phyloP scores from a whole-genome alignment of 2,797 vertebrate genomes.

The Dryobates pubescens region DNA sequence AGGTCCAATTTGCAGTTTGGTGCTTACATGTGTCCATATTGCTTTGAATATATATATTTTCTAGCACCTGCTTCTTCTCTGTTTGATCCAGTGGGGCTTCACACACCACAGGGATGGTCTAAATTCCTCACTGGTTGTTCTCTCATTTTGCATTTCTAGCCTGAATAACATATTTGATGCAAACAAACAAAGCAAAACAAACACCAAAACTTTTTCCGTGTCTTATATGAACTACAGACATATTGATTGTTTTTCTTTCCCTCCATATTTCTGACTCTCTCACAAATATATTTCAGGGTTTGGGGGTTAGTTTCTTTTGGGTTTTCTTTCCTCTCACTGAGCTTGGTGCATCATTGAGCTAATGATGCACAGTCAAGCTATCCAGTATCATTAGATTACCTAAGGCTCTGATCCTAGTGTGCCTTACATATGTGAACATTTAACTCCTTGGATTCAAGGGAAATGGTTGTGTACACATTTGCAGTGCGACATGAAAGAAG shows the following conservation, averaged over 20 bases:
- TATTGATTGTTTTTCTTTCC: background rate
- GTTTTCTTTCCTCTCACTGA: background rate
- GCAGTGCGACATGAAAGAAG: background rate
- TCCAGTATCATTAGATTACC: background rate
- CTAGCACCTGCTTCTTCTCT: constrained; percentile 2
- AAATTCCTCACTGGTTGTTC: background rate
- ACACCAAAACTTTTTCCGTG: background rate
- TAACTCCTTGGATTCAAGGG: background rate
- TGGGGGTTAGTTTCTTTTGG: background rate
- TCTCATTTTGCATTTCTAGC: background rate
- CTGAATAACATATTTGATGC: background rate
- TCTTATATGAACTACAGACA: background rate
- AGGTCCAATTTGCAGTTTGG: background rate
- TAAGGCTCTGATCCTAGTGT: constrained; percentile 6
- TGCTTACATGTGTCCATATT: background rate
- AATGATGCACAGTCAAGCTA: constrained; percentile 8
- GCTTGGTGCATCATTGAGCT: constrained; percentile 6
- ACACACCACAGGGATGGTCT: background rate
- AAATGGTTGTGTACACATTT: background rate
- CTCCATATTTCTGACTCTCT: background rate
- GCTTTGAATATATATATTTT: background rate
- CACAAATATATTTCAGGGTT: background rate
- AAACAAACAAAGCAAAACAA: background rate
- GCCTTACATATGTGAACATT: background rate
- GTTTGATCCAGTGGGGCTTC: background rate